Percentiles rank a stretch among this genome's conserved stretches.
Evolutionary conservation across 2,888 invertebrate species (phyloP).

Genomic region (Pollenia angustigena): DNA sequence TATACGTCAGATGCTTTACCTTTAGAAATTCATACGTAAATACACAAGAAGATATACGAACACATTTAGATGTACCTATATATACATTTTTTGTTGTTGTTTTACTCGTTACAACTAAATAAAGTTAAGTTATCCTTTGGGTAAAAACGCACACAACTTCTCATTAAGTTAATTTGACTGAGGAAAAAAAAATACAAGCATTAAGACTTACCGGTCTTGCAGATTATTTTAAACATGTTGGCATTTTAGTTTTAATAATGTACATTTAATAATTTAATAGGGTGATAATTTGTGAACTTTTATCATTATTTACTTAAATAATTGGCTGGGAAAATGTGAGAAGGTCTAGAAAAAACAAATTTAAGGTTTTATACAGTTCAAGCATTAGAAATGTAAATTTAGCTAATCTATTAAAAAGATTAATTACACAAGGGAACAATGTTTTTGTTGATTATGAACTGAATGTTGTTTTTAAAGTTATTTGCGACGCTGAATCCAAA

Average conservation of each 20-base stretch:
- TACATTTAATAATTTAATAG: slow-evolving; percentile 57
- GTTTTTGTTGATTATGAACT: too few relatives aligned
- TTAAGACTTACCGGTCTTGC: neutral
- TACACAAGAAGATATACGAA: neutral
- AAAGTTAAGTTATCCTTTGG: slow-evolving; percentile 67
- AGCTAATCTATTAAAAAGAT: too few relatives aligned
- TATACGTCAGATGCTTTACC: too few relatives aligned
- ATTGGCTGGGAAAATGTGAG: neutral
- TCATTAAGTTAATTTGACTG: slow-evolving; percentile 44
- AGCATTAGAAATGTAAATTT: too few relatives aligned
- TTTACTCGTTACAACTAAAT: slow-evolving; percentile 45
- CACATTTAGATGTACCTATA: neutral
- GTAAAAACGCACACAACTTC: slow-evolving; percentile 42
- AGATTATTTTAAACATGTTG: too few relatives aligned
- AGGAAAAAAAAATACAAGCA: neutral
- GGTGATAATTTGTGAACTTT: slow-evolving; percentile 61
- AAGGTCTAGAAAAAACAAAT: neutral
- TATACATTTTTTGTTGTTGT: neutral
- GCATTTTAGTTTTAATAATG: slow-evolving; percentile 7
- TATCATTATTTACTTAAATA: slow-evolving; percentile 35
- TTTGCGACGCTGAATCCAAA: too few relatives aligned
- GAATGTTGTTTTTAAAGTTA: too few relatives aligned
- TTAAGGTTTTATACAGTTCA: neutral
- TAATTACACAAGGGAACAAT: too few relatives aligned
- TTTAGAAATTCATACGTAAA: too few relatives aligned